phyloP scores from a whole-genome alignment of 2,888 invertebrate species.

The Eristalis tenax region DNA sequence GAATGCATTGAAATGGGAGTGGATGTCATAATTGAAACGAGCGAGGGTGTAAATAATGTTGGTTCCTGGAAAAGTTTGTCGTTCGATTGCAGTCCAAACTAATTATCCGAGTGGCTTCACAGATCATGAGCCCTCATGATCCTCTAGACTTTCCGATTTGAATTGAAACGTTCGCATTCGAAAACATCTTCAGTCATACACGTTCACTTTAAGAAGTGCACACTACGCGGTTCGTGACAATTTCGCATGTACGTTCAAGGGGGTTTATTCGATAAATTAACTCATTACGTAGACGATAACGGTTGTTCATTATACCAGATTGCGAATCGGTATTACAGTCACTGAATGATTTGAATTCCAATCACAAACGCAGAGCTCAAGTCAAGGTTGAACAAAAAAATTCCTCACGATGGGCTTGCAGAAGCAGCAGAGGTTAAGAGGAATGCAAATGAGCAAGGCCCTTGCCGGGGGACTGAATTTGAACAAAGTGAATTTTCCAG shows the following conservation, averaged over 20 bases:
- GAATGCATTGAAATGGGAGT: not conserved
- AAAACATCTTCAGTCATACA: not conserved
- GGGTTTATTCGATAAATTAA: not conserved
- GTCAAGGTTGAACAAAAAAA: not conserved
- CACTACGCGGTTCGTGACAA: not conserved
- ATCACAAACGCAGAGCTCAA: not conserved
- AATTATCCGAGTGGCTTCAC: not conserved
- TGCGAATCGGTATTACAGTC: not conserved
- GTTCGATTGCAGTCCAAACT: not conserved
- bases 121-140: not conserved
- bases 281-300: not conserved
- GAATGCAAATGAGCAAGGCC: not conserved
- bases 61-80: not conserved
- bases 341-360: not conserved
- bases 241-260: not conserved
- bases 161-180: no score
- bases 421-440: not conserved
- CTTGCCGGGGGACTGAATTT: not conserved
- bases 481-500: not conserved
- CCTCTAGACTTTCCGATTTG: not conserved
- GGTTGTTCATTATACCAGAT: no score
- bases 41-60: no score
- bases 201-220: not conserved
- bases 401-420: not conserved
- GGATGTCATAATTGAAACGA: not conserved